Conservation (phyloP, 2,113 vertebrate genomes). For the Tenrec ecaudatus region DNA sequence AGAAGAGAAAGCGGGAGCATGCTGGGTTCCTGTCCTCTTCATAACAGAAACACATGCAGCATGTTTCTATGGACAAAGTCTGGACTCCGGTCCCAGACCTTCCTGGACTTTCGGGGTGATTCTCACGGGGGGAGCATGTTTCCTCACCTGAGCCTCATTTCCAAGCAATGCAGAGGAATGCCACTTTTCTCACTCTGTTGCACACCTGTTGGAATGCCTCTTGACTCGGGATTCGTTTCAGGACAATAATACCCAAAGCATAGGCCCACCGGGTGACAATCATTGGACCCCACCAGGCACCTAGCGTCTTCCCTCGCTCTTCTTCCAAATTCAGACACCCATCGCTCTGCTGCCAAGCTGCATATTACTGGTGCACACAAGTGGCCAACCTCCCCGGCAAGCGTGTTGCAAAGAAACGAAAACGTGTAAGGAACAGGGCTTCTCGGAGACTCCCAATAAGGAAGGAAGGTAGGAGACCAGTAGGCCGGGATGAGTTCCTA, state of each 20-base stretch:
- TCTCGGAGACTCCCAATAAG: background rate
- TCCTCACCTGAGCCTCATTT: background rate
- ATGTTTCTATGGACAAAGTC: too few relatives aligned
- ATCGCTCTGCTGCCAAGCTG: background rate
- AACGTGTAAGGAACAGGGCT: background rate
- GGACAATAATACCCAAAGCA: accelerated
- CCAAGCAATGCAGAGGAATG: background rate
- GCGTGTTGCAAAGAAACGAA: background rate
- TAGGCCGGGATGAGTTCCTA: background rate
- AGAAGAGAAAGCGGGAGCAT: too few relatives aligned
- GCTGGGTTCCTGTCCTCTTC: background rate
- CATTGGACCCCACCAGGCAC: background rate
- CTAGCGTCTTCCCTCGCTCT: background rate
- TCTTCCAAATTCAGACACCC: background rate
- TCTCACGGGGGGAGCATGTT: background rate
- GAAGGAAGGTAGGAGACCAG: background rate
- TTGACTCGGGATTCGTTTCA: background rate
- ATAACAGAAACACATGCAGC: background rate
- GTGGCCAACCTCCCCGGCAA: background rate
- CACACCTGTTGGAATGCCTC: background rate
- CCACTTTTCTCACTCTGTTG: background rate
- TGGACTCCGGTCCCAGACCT: background rate
- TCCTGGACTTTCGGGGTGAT: background rate
- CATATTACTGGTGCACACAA: background rate
- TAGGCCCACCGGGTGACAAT: background rate